A percentile compares a stretch with the other conserved stretches of the same genome.
Conservation (phyloP, 2,113 vertebrate genomes). For the Camelus dromedarius region DNA sequence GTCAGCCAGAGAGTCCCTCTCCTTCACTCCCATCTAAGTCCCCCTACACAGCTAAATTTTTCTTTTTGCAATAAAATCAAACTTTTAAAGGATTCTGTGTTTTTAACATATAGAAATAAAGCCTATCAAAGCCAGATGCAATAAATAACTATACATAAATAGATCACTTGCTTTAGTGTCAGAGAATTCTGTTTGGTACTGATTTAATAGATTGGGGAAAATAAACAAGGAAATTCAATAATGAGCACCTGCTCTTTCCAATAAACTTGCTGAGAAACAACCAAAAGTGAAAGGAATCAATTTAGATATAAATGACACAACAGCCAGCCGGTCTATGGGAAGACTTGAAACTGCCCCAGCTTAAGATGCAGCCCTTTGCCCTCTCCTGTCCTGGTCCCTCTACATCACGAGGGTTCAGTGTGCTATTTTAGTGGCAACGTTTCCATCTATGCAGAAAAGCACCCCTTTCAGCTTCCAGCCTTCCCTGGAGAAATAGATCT, state of each 20-base stretch:
- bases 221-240: constrained; percentile 75
- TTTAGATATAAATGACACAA: constrained; percentile 63
- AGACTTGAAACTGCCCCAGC: background rate
- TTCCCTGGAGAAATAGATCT: constrained; percentile 28
- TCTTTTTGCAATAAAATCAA: constrained; percentile 35
- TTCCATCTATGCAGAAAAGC: constrained; percentile 9
- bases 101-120: constrained; percentile 61
- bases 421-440: background rate
- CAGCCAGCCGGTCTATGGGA: background rate
- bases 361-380: background rate
- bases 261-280: constrained; percentile 68
- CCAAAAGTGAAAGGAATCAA: constrained; percentile 72
- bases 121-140: constrained; percentile 16
- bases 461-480: background rate
- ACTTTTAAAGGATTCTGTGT: constrained; percentile 47
- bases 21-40: background rate
- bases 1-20: background rate
- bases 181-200: constrained; percentile 57
- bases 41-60: background rate
- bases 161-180: constrained; percentile 66
- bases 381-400: background rate
- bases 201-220: constrained; percentile 58
- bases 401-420: background rate
- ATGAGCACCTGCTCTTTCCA: constrained; percentile 65
- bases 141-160: constrained; percentile 54